Evolutionary conservation across 2,113 vertebrate genomes (phyloP).

Genomic region (Erythrocercus mccallii): DNA sequence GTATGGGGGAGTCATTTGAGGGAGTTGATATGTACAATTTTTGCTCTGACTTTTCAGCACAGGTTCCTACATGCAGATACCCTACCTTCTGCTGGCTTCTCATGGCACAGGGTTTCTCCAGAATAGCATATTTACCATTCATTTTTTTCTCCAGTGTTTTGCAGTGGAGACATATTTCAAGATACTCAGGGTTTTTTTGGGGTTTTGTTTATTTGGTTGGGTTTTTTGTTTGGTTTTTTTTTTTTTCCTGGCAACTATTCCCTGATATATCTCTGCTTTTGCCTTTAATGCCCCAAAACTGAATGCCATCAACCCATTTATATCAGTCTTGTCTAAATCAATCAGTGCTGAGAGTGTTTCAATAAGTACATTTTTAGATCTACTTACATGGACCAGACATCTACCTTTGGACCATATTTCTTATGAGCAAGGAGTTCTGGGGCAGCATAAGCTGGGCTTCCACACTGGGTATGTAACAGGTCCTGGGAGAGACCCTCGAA

Average conservation of each 20-base stretch:
- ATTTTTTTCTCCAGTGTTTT: not conserved
- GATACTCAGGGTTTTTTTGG: no score
- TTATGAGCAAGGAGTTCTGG: conserved; percentile 83
- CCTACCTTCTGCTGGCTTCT: not conserved
- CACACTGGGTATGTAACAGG: conserved; percentile 80
- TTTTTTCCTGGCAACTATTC: not conserved
- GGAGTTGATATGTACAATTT: rapidly evolving
- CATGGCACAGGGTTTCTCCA: not conserved
- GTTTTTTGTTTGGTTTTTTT: not conserved
- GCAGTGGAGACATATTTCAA: not conserved
- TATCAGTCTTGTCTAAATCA: not conserved
- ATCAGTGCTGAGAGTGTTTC: not conserved
- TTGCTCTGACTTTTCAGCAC: not conserved
- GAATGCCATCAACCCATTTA: not conserved
- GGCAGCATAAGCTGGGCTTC: conserved; percentile 82
- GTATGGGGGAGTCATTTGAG: not conserved
- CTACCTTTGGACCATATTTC: conserved; percentile 86
- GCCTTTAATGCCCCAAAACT: not conserved
- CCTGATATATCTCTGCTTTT: not conserved
- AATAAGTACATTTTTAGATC: not conserved
- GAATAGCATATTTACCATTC: not conserved
- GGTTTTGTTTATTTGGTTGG: no score
- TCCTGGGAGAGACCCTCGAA: conserved; percentile 78
- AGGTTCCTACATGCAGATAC: not conserved
- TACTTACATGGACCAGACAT: conserved; percentile 86